These are phyloP conservation scores for Mormyrus lacerda DNA, from an alignment of 2,113 vertebrate species.

Conservation along the genomic window DNA sequence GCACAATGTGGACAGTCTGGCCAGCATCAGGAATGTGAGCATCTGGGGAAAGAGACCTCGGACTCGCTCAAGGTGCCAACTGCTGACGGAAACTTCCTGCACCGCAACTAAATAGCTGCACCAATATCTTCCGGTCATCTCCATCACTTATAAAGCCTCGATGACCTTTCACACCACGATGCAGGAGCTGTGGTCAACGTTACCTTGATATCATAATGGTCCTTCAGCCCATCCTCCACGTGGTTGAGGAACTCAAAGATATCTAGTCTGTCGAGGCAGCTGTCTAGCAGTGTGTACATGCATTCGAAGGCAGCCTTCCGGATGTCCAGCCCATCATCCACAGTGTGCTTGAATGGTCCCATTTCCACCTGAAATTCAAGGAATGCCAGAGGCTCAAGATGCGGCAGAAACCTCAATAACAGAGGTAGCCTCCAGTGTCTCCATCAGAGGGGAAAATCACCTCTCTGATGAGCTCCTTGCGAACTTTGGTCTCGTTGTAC, in stretches of 20 bases:
- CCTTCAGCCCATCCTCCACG: constrained; percentile 96
- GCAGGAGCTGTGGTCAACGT: neutral
- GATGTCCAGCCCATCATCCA: constrained; percentile 91
- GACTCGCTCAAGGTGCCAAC: neutral
- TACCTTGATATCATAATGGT: constrained; percentile 98
- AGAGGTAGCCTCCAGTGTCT: neutral
- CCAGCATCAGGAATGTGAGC: constrained; percentile 98
- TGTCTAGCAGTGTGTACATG: constrained; percentile 98
- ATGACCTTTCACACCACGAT: neutral
- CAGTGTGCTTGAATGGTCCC: constrained; percentile 98
- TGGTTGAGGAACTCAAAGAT: constrained; percentile 99
- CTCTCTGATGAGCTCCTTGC: constrained; percentile 96
- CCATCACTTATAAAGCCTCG: neutral
- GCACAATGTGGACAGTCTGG: constrained; percentile 87
- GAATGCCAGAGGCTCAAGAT: neutral
- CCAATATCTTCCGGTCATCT: neutral
- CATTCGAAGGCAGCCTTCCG: constrained; percentile 97
- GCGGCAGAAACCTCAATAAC: too few species aligned
- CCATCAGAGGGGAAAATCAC: constrained; percentile 46
- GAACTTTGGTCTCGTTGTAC: constrained; percentile 97
- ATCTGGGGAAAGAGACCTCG: constrained; percentile 64
- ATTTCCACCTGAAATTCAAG: constrained; percentile 81
- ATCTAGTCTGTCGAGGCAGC: constrained; percentile 93
- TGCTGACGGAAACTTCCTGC: too few species aligned
- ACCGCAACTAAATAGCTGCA: neutral